Percentiles rank a stretch among this genome's conserved stretches.
Evolutionary conservation across 2,113 vertebrate species (phyloP).

Genomic region (Calyptommatus sinebrachiatus): DNA sequence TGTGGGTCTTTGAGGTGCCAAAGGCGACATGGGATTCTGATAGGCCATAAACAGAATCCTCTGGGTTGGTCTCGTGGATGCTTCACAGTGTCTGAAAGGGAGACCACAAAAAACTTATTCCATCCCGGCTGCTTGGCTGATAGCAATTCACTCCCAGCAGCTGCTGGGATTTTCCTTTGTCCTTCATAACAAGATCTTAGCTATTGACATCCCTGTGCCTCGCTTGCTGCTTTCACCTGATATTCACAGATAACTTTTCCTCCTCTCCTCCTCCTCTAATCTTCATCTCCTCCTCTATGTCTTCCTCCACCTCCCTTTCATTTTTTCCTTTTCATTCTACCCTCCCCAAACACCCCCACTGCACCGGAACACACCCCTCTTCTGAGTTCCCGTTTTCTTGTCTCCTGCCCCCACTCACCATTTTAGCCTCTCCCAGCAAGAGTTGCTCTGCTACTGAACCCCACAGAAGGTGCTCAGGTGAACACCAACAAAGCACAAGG

Average conservation of each 20-base stretch:
- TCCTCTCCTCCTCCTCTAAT: not conserved
- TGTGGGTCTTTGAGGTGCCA: too few relatives aligned
- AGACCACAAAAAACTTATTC: not conserved
- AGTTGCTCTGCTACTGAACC: not conserved
- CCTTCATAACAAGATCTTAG: too few relatives aligned
- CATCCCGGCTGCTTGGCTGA: not conserved
- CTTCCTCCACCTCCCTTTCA: too few relatives aligned
- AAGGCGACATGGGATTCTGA: not conserved
- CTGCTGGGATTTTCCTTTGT: not conserved
- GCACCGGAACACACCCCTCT: not conserved
- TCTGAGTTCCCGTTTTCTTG: not conserved
- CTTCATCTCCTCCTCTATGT: not conserved
- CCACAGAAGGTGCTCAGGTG: not conserved
- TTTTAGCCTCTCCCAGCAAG: not conserved
- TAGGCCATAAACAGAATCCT: not conserved
- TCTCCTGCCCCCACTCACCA: not conserved
- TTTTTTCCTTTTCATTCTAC: not conserved
- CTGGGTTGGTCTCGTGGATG: not conserved
- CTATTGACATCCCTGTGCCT: not conserved
- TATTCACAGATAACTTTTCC: not conserved
- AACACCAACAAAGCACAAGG: not conserved
- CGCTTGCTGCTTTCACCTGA: not conserved
- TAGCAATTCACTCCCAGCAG: not conserved
- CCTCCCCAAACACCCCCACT: not conserved
- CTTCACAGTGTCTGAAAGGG: not conserved